phyloP scores from a whole-genome alignment of 2,797 vertebrate genomes.

The Artibeus lituratus region DNA sequence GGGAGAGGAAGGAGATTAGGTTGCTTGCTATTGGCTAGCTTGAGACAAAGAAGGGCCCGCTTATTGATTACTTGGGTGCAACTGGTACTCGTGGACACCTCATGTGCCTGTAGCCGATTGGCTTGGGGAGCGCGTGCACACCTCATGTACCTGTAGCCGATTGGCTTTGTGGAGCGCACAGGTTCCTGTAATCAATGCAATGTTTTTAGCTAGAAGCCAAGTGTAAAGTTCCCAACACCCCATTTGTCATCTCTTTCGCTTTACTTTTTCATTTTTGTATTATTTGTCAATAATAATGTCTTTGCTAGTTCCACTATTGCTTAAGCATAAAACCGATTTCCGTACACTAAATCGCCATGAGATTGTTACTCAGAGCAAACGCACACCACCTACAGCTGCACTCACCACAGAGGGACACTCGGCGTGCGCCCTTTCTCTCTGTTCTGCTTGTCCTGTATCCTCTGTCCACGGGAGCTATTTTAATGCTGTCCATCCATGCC shows the following conservation, averaged over 20 bases:
- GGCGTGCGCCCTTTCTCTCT: accelerated
- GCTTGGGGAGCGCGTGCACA: no score
- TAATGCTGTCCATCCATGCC: neutral
- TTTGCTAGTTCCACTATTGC: neutral
- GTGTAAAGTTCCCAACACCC: no score
- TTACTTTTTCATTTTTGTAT: neutral
- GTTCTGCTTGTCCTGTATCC: neutral
- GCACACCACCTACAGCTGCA: accelerated
- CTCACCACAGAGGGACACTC: neutral
- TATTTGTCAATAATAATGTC: neutral
- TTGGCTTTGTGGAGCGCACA: no score
- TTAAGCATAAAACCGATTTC: neutral
- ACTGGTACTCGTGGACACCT: no score
- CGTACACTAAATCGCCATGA: neutral
- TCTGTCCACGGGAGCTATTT: neutral
- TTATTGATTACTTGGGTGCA: no score
- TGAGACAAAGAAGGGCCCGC: no score
- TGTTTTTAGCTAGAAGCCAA: no score
- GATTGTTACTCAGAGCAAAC: neutral
- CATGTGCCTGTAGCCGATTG: no score
- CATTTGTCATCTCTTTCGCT: neutral
- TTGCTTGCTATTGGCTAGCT: no score
- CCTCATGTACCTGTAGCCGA: no score
- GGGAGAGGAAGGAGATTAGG: no score
- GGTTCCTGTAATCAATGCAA: no score